Conservation (phyloP, 2,113 vertebrate genomes). For the Austrofundulus limnaeus region DNA sequence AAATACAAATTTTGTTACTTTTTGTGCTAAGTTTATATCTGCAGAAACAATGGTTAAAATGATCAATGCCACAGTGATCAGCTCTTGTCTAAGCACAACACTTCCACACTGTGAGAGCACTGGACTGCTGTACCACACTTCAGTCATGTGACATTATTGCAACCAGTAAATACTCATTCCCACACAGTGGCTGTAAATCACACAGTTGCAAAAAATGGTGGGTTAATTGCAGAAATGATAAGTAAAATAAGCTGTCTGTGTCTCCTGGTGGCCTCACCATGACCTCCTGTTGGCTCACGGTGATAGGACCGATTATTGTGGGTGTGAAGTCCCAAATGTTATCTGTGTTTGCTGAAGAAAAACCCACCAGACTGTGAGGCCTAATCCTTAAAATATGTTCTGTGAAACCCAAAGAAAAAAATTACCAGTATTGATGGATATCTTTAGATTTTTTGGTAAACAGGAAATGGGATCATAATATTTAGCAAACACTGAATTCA, state of each 20-base stretch:
- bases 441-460: too few species aligned
- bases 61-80: constrained; percentile 72
- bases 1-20: too few species aligned
- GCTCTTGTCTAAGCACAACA: constrained; percentile 73
- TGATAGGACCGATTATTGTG: constrained; percentile 46
- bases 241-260: constrained; percentile 52
- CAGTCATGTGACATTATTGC: constrained; percentile 73
- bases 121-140: constrained; percentile 27
- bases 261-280: constrained; percentile 41
- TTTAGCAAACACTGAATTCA: too few species aligned
- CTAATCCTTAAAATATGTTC: constrained; percentile 20
- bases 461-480: too few species aligned
- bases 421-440: not conserved
- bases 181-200: constrained; percentile 69
- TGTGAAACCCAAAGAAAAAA: not conserved
- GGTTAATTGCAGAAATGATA: constrained; percentile 45
- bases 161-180: constrained; percentile 57
- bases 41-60: constrained; percentile 74
- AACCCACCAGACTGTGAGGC: constrained; percentile 1
- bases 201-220: constrained; percentile 30
- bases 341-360: constrained; percentile 40
- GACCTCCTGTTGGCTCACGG: constrained; percentile 47
- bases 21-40: too few species aligned
- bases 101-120: constrained; percentile 56
- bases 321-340: constrained; percentile 32